Evolutionary conservation across 2,797 vertebrate species (phyloP).

Genomic region (Eleutherodactylus coqui): DNA sequence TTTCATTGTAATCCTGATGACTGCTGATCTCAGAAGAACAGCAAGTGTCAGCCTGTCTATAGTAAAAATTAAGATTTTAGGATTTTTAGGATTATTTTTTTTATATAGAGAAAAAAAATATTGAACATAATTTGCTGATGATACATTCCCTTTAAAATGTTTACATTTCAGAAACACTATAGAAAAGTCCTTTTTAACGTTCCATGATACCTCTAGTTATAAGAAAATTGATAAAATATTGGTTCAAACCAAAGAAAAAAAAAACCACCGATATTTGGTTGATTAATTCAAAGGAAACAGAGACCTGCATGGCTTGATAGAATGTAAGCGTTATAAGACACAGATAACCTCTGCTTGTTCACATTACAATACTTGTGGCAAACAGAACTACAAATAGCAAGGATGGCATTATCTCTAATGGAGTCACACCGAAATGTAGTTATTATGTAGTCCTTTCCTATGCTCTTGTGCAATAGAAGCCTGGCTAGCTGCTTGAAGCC

Average conservation of each 20-base stretch:
- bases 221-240: neutral
- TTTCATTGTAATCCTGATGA: neutral
- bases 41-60: neutral
- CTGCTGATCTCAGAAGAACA: neutral
- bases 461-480: constrained; percentile 43
- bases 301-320: neutral
- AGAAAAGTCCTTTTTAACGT: neutral
- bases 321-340: neutral
- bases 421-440: neutral
- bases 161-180: neutral
- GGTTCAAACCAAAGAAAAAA: neutral
- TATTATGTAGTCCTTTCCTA: neutral
- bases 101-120: neutral
- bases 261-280: neutral
- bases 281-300: neutral
- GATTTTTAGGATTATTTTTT: neutral
- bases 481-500: constrained; percentile 23
- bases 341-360: neutral
- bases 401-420: neutral
- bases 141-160: neutral
- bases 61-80: neutral
- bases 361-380: neutral
- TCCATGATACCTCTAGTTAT: neutral
- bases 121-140: neutral
- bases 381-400: neutral